Evolutionary conservation across 2,888 invertebrate genomes (phyloP).

Genomic region (Lepas anatifera): DNA sequence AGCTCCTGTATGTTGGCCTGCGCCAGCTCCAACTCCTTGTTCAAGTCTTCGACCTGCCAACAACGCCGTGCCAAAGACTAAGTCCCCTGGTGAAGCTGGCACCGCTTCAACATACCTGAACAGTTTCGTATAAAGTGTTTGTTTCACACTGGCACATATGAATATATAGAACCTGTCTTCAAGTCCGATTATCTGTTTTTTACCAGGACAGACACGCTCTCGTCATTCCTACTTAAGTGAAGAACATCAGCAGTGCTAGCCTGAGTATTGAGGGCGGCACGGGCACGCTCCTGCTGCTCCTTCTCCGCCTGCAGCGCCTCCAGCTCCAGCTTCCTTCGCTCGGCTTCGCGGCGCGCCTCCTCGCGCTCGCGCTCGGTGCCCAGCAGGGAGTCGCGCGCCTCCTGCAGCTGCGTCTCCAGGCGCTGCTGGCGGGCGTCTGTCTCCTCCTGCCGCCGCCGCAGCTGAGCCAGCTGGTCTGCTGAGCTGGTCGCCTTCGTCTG

Average conservation of each 20-base stretch:
- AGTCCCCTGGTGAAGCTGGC: too few relatives aligned
- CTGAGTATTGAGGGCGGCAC: slow-evolving; percentile 21
- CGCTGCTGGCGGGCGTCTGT: slow-evolving; percentile 56
- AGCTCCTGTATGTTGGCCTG: slow-evolving; percentile 38
- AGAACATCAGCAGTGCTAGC: too few relatives aligned
- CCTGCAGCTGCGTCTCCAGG: slow-evolving; percentile 40
- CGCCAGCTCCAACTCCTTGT: neutral
- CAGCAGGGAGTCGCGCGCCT: neutral
- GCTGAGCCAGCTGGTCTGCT: slow-evolving; percentile 59
- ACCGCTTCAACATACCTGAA: too few relatives aligned
- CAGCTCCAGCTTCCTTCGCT: slow-evolving; percentile 54
- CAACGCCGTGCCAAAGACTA: too few relatives aligned
- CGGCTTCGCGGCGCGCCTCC: slow-evolving; percentile 57
- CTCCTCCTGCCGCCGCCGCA: slow-evolving; percentile 63
- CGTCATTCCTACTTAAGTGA: too few relatives aligned
- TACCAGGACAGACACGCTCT: too few relatives aligned
- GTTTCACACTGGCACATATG: too few relatives aligned
- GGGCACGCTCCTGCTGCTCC: slow-evolving; percentile 31
- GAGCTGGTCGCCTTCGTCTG: slow-evolving; percentile 74
- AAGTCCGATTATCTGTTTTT: too few relatives aligned
- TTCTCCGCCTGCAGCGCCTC: slow-evolving; percentile 65
- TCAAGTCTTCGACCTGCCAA: neutral
- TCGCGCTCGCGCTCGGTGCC: slow-evolving; percentile 39
- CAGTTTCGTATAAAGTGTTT: too few relatives aligned
- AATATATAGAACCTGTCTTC: too few relatives aligned